phyloP scores from a whole-genome alignment of 1,140 invertebrate species.

The Diplogasteroides magnus region DNA sequence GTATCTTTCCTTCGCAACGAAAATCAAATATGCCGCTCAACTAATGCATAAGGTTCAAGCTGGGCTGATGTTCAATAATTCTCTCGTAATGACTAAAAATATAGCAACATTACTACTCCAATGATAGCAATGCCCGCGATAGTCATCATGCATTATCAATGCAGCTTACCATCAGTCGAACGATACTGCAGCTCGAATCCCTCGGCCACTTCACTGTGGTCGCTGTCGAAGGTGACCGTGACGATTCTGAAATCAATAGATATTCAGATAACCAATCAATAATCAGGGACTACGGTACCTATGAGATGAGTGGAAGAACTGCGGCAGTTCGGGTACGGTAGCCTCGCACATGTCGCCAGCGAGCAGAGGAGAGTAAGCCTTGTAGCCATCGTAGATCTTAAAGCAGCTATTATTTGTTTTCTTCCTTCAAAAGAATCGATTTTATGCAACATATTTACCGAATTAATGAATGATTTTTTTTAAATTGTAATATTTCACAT shows the following conservation, averaged over 20 bases:
- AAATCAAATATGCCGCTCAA: too few relatives aligned
- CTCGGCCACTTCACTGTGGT: slow-evolving; percentile 25
- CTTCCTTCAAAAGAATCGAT: background rate
- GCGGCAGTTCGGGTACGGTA: slow-evolving; percentile 2
- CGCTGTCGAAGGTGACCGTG: slow-evolving; percentile 45
- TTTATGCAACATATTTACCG: background rate
- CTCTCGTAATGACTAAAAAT: too few relatives aligned
- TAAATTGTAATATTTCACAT: too few relatives aligned
- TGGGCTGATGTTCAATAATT: too few relatives aligned
- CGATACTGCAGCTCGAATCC: slow-evolving; percentile 40
- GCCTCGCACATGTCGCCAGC: slow-evolving; percentile 21
- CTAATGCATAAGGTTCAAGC: too few relatives aligned
- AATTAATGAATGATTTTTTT: too few relatives aligned
- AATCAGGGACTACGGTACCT: background rate
- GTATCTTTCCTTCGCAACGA: too few relatives aligned
- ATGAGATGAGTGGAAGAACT: slow-evolving; percentile 20
- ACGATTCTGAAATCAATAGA: slow-evolving; percentile 25
- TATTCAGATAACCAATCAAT: background rate
- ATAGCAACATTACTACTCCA: too few relatives aligned
- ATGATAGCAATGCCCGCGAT: too few relatives aligned
- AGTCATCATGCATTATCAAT: too few relatives aligned
- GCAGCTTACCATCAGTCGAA: background rate
- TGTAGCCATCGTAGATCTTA: slow-evolving; percentile 49
- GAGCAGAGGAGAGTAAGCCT: slow-evolving; percentile 41
- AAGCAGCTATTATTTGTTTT: too few relatives aligned